These are phyloP conservation scores for Lordiphosa collinella DNA, from an alignment of 1,140 invertebrate genomes.

Conservation along the genomic window DNA sequence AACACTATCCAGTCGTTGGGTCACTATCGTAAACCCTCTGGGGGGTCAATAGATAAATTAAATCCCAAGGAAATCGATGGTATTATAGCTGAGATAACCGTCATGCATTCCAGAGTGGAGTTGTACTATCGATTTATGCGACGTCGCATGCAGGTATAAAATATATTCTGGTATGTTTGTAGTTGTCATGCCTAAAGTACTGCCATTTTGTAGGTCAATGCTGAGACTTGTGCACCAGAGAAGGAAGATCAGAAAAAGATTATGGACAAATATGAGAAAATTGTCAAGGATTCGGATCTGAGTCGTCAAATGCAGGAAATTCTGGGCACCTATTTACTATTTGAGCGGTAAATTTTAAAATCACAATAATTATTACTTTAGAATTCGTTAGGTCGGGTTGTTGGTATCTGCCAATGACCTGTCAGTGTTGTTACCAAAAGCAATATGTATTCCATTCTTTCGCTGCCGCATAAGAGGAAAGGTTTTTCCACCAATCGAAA, in stretches of 20 bases:
- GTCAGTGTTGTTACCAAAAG: too few species aligned
- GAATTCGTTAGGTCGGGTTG: too few species aligned
- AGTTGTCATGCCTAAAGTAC: neutral
- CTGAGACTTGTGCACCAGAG: conserved; percentile 82
- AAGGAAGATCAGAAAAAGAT: conserved; percentile 81
- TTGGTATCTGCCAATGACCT: too few species aligned
- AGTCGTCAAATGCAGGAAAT: conserved; percentile 93
- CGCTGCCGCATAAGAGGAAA: too few species aligned
- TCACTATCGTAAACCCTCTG: conserved; percentile 74
- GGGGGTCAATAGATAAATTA: conserved; percentile 81
- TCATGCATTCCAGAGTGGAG: conserved; percentile 94
- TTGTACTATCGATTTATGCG: conserved; percentile 94
- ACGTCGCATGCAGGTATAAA: conserved; percentile 86
- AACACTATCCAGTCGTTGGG: conserved; percentile 69
- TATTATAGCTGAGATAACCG: conserved; percentile 92
- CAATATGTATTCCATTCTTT: too few species aligned
- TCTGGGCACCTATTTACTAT: conserved; percentile 92
- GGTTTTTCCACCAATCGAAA: too few species aligned
- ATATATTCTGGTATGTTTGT: neutral
- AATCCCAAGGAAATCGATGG: conserved; percentile 94
- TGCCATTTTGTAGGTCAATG: conserved; percentile 82
- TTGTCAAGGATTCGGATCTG: conserved; percentile 89
- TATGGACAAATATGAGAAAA: conserved; percentile 84
- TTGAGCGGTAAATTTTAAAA: conserved; percentile 86
- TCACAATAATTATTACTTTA: too few species aligned